Evolutionary conservation across 2,888 invertebrate genomes (phyloP), one percentile per base, ranked within the genome.

Genomic region (Drosophila kambysellisi): DNA sequence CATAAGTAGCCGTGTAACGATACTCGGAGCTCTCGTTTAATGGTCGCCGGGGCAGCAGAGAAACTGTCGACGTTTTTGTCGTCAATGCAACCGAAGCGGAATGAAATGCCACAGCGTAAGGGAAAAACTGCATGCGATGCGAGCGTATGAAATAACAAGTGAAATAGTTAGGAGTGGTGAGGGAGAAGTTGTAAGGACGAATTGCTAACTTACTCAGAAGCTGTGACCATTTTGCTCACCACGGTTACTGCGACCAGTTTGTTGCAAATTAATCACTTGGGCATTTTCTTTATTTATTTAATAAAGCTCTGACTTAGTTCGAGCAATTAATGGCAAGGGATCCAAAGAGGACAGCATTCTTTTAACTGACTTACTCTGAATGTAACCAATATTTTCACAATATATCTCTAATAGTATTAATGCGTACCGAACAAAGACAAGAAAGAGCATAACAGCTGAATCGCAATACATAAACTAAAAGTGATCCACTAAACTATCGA

Each of bases 211-310:
- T 46, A 35, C 48, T 52, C 46, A 25, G 51, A 32, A 50, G 25
- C 50, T 66, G 67, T 70, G 75, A 61, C 64, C 75, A 79, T 43
- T 61, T 66, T 61, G 52, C 61, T 61, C 62, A 66, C 65, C 59
- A 54, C n/a, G 32, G 54, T 68, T 68, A 37, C 54, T 56, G 63
- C 58, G 50, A 39, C 51, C 59, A 67, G 73, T 76, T 68, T 65
- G 32, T 61, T 35, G 75, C 65, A 81, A 82, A 82, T 82, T 82
- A 82, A 82, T 76, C 82, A 69, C 82, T 67, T 6, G 75, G 84
- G 84, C 56, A 77, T 75, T 81, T 81, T 54, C 68, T 65, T 70
- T 78, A 81, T 75, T 72, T 81, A 82, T 83, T 69, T 56, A 82
- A 81, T 76, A 66, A 57, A 59, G 53, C 68, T 61, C 56, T 56